Conservation (phyloP, 1,140 invertebrate genomes). For the Oppia nitens region DNA sequence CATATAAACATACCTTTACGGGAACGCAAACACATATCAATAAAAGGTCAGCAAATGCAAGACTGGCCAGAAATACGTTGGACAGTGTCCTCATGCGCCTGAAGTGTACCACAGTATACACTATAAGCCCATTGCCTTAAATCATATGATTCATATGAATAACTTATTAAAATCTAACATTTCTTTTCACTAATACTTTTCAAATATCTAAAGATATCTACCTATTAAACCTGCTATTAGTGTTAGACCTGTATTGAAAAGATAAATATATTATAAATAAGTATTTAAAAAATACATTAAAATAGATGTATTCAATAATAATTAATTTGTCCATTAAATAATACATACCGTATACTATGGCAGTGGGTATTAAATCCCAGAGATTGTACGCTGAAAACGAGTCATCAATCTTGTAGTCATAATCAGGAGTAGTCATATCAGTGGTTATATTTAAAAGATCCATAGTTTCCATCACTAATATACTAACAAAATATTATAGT, state of each 20-base stretch:
- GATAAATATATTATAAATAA: not conserved
- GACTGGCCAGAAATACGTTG: conserved; percentile 49
- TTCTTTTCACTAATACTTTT: not conserved
- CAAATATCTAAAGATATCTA: not conserved
- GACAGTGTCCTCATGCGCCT: conserved; percentile 42
- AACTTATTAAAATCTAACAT: no score
- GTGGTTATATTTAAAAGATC: no score
- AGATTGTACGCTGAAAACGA: conserved; percentile 32
- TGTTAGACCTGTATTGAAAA: not conserved
- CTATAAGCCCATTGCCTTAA: conserved; percentile 42
- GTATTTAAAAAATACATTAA: no score
- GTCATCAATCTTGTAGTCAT: conserved; percentile 32
- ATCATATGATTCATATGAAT: not conserved
- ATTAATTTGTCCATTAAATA: no score
- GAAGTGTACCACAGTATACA: conserved; percentile 31
- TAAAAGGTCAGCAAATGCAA: conserved; percentile 50
- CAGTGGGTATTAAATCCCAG: conserved; percentile 39
- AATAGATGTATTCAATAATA: no score
- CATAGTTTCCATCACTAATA: no score
- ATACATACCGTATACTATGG: conserved; percentile 39
- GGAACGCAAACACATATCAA: conserved; percentile 53
- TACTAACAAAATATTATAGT: no score
- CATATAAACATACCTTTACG: conserved; percentile 41
- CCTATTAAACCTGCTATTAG: not conserved
- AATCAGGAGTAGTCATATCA: conserved; percentile 12